Evolutionary conservation across 2,113 vertebrate species (phyloP).

Genomic region (Leuciscus idus): DNA sequence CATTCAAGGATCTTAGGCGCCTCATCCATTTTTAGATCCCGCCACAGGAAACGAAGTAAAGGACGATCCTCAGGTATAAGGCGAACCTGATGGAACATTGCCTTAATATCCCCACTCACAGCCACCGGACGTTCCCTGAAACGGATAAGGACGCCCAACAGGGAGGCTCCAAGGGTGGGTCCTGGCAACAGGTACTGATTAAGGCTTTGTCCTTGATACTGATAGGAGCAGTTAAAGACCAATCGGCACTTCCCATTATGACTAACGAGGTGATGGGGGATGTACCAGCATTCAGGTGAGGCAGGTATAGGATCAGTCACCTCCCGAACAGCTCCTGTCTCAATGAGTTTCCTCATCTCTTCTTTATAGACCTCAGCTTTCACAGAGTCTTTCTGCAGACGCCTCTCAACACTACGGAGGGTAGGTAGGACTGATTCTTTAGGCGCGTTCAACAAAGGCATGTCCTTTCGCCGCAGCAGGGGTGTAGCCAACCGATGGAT

Average conservation of each 20-base stretch:
- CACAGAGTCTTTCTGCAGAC: neutral
- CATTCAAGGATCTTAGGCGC: neutral
- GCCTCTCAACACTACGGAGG: neutral
- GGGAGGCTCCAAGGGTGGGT: neutral
- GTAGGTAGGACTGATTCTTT: neutral
- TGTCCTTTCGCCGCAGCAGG: too few species aligned
- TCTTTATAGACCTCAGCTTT: neutral
- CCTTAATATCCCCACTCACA: neutral
- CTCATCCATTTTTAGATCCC: neutral
- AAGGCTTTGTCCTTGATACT: neutral
- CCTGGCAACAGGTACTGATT: constrained; percentile 4
- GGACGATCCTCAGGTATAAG: neutral
- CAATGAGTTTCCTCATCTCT: neutral
- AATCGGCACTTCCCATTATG: neutral
- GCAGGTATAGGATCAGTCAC: neutral
- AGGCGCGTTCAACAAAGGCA: neutral
- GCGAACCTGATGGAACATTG: neutral
- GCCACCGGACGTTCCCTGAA: neutral
- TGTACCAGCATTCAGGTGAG: neutral
- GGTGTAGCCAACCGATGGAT: neutral
- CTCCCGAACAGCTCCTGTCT: neutral
- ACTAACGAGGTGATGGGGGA: constrained; percentile 10
- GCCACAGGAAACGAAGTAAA: neutral
- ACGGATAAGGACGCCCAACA: neutral
- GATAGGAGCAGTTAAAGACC: constrained; percentile 19